Percentiles rank a stretch among this genome's conserved stretches.
These are phyloP conservation scores for Leptarthrus brevirostris DNA, from an alignment of 2,888 invertebrate species.

Conservation along the genomic window DNA sequence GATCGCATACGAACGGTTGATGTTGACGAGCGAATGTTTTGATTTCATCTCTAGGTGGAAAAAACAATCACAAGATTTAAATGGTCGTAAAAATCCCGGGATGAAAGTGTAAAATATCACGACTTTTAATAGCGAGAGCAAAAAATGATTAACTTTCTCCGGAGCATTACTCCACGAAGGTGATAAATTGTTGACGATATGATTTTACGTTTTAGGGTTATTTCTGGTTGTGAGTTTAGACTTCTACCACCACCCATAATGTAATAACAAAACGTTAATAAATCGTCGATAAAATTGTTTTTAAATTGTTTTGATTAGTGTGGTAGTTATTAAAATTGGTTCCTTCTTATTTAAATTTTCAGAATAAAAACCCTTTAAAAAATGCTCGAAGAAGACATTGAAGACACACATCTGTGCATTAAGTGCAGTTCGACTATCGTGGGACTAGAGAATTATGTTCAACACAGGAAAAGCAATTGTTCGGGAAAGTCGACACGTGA, in stretches of 20 bases:
- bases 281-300: too few species aligned
- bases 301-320: too few species aligned
- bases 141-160: constrained; percentile 34
- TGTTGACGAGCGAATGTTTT: too few species aligned
- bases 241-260: too few species aligned
- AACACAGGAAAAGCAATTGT: constrained; percentile 82
- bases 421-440: constrained; percentile 85
- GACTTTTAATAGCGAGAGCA: constrained; percentile 22
- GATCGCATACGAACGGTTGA: too few species aligned
- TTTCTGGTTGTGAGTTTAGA: too few species aligned
- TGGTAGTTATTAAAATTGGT: too few species aligned
- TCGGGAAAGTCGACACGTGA: constrained; percentile 61
- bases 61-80: constrained; percentile 13
- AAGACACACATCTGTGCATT: constrained; percentile 88
- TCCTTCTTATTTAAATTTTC: too few species aligned
- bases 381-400: constrained; percentile 73
- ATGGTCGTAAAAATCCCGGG: constrained; percentile 28
- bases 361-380: neutral
- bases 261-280: too few species aligned
- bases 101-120: constrained; percentile 19
- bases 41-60: neutral
- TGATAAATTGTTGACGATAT: too few species aligned
- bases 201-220: too few species aligned
- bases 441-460: constrained; percentile 88
- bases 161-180: neutral